These are phyloP conservation scores for Cantharis nigra DNA, from an alignment of 2,888 invertebrate genomes.

Conservation along the genomic window DNA sequence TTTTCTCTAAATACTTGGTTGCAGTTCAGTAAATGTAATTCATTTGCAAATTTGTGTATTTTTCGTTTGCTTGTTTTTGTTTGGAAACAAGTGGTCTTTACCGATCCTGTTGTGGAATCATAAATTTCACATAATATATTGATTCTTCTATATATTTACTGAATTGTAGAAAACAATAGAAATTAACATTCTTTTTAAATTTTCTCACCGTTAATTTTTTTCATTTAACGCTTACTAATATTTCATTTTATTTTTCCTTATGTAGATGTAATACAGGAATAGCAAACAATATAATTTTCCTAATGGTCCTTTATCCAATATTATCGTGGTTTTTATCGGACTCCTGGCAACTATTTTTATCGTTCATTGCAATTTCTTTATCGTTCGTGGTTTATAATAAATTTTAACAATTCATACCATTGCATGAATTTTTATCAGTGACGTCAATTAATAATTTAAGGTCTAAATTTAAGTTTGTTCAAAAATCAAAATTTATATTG, in stretches of 20 bases:
- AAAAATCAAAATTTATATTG: neutral
- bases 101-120: no score
- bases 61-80: no score
- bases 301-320: slow-evolving; percentile 40
- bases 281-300: slow-evolving; percentile 35
- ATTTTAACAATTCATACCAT: slow-evolving; percentile 12
- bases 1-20: neutral
- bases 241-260: slow-evolving; percentile 31
- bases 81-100: no score
- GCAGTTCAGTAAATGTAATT: neutral
- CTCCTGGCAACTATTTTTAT: slow-evolving; percentile 33
- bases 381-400: slow-evolving; percentile 22
- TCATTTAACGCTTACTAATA: slow-evolving; percentile 26
- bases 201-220: neutral
- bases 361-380: slow-evolving; percentile 34
- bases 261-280: slow-evolving; percentile 44
- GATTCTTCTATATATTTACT: neutral
- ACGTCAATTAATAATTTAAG: neutral
- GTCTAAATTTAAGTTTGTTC: neutral
- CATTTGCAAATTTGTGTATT: no score
- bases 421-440: slow-evolving; percentile 11
- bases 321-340: slow-evolving; percentile 39
- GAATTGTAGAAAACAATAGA: neutral
- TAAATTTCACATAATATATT: no score
- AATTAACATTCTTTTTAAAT: neutral